Conservation (phyloP, 2,888 invertebrate genomes). For the Spodoptera picta region DNA sequence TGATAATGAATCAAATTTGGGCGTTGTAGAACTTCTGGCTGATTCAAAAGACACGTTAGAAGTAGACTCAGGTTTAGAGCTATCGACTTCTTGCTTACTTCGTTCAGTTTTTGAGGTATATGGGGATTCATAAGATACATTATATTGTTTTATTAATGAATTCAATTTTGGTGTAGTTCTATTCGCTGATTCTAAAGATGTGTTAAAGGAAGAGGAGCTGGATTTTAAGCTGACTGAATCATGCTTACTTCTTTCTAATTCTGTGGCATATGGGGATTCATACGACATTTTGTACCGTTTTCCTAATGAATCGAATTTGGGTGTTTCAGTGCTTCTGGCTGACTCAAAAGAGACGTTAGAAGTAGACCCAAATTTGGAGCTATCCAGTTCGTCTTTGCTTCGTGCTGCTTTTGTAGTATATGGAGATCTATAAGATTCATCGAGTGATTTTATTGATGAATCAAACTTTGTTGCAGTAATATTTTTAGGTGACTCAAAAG, state of each 20-base stretch:
- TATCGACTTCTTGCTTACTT: neutral
- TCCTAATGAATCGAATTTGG: neutral
- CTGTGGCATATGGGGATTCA: neutral
- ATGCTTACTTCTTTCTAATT: neutral
- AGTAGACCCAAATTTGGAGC: neutral
- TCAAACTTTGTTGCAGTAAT: too few species aligned
- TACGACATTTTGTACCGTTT: neutral
- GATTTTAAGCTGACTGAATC: neutral
- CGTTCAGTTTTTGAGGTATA: neutral
- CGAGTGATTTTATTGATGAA: too few species aligned
- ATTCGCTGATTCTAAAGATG: too few species aligned
- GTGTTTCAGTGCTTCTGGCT: constrained; percentile 8
- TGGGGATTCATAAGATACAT: too few species aligned
- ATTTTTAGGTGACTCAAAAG: constrained; percentile 3
- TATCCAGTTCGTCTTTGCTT: neutral
- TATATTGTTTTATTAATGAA: too few species aligned
- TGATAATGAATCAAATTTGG: too few species aligned
- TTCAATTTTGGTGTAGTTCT: too few species aligned
- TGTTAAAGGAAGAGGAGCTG: too few species aligned
- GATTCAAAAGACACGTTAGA: constrained; percentile 1
- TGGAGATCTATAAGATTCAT: too few species aligned
- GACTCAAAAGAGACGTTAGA: neutral
- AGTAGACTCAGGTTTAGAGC: constrained; percentile 5
- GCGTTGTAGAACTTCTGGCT: too few species aligned
- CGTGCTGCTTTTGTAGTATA: too few species aligned